Evolutionary conservation across 2,888 invertebrate genomes (phyloP).

Genomic region (Tiphia femorata): DNA sequence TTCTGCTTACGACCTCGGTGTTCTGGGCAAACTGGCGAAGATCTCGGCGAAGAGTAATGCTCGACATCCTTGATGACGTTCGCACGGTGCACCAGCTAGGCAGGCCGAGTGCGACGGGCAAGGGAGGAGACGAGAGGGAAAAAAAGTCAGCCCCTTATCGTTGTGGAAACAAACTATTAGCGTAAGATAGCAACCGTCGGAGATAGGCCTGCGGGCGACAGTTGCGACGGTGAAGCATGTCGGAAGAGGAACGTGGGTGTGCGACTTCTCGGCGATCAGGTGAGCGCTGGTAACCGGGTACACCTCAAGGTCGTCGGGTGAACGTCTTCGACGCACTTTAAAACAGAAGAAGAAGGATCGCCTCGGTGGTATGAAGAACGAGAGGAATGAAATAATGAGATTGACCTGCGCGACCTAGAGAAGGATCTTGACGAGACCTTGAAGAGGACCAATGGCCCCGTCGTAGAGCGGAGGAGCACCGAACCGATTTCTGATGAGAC

Average conservation of each 20-base stretch:
- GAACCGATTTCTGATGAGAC: conserved; percentile 6
- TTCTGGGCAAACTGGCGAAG: background rate
- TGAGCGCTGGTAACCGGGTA: background rate
- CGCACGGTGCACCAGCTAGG: too few relatives aligned
- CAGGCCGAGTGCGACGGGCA: too few relatives aligned
- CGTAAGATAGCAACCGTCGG: conserved; percentile 54
- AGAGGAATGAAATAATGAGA: background rate
- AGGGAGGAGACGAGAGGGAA: conserved; percentile 2
- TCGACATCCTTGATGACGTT: background rate
- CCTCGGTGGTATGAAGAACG: background rate
- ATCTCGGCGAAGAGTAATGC: background rate
- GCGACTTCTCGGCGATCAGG: background rate
- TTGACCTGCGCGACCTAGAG: too few relatives aligned
- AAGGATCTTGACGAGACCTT: too few relatives aligned
- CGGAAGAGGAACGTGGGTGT: conserved; percentile 22
- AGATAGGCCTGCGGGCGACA: conserved; percentile 34
- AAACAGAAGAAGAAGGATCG: background rate
- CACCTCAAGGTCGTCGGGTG: too few relatives aligned
- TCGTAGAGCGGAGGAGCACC: background rate
- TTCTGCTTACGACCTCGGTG: too few relatives aligned
- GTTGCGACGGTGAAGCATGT: conserved; percentile 39
- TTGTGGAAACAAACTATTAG: conserved; percentile 65
- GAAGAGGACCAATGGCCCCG: background rate
- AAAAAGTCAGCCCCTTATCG: conserved; percentile 53
- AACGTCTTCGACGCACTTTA: too few relatives aligned